phyloP scores from a whole-genome alignment of 2,113 vertebrate genomes.

The Tachycineta bicolor region DNA sequence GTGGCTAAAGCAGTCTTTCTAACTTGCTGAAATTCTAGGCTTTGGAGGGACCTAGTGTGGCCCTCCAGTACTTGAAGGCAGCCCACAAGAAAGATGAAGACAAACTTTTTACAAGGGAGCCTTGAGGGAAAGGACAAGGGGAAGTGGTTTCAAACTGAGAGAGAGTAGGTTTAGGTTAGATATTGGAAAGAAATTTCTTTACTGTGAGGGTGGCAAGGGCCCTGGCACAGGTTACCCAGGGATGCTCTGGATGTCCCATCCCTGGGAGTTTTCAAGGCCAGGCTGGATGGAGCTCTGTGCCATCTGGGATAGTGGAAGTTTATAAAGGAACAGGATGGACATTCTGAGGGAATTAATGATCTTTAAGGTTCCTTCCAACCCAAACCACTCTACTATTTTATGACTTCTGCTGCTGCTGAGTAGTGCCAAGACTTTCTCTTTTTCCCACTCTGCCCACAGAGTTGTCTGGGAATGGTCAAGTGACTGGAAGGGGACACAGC shows the following conservation, averaged over 20 bases:
- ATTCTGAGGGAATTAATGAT: not conserved
- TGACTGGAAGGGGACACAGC: accelerated
- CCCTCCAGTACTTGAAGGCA: not conserved
- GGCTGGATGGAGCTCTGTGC: not conserved
- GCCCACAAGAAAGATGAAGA: not conserved
- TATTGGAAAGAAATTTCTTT: not conserved
- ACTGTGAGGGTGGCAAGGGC: not conserved
- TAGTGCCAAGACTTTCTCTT: not conserved
- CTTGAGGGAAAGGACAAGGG: not conserved
- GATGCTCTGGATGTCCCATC: not conserved
- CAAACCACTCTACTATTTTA: not conserved
- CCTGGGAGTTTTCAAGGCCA: not conserved
- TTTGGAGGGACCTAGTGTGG: not conserved
- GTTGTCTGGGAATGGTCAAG: accelerated
- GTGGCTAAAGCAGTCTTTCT: not conserved
- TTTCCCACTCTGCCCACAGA: not conserved
- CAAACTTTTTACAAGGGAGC: accelerated
- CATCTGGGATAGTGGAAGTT: not conserved
- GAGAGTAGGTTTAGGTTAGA: not conserved
- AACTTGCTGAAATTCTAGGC: not conserved
- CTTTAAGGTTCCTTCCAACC: not conserved
- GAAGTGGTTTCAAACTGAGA: not conserved
- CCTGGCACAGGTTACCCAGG: not conserved
- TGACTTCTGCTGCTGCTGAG: not conserved
- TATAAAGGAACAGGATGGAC: accelerated